Evolutionary conservation across 2,113 vertebrate genomes (phyloP).

Genomic region (Erythrolamprus reginae): DNA sequence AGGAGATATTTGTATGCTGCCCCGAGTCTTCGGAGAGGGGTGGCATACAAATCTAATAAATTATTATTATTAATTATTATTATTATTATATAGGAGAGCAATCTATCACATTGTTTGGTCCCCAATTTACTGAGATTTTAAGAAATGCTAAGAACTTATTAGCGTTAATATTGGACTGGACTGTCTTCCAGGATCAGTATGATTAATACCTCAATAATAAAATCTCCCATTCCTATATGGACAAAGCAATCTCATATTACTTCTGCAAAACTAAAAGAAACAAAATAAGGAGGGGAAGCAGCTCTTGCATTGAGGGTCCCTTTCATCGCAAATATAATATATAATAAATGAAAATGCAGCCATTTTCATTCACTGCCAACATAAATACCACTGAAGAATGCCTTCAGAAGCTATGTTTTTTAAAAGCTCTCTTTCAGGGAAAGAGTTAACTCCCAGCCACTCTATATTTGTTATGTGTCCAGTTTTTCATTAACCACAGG

Average conservation of each 20-base stretch:
- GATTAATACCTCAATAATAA: conserved; percentile 27
- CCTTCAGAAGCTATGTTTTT: conserved; percentile 33
- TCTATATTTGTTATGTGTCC: neutral
- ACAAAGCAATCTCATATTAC: neutral
- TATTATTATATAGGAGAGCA: too few relatives aligned
- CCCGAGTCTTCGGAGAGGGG: too few relatives aligned
- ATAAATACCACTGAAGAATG: conserved; percentile 59
- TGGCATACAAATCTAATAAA: too few relatives aligned
- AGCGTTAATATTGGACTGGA: conserved; percentile 55
- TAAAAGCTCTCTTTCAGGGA: neutral
- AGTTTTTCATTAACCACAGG: neutral
- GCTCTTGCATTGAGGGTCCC: neutral
- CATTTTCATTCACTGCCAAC: conserved; percentile 62
- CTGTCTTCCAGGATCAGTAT: conserved; percentile 31
- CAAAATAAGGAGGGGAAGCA: neutral
- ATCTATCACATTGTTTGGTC: conserved; percentile 65
- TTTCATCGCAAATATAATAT: neutral
- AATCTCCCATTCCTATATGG: conserved; percentile 38
- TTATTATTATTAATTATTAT: too few relatives aligned
- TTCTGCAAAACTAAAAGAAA: neutral
- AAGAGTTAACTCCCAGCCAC: neutral
- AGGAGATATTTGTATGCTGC: too few relatives aligned
- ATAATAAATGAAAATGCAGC: neutral
- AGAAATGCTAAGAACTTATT: conserved; percentile 54
- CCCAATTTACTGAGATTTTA: conserved; percentile 47